Percentiles rank a stretch among this genome's conserved stretches.
Conservation (phyloP, 2,888 invertebrate genomes). For the Taphrorychus bicolor region DNA sequence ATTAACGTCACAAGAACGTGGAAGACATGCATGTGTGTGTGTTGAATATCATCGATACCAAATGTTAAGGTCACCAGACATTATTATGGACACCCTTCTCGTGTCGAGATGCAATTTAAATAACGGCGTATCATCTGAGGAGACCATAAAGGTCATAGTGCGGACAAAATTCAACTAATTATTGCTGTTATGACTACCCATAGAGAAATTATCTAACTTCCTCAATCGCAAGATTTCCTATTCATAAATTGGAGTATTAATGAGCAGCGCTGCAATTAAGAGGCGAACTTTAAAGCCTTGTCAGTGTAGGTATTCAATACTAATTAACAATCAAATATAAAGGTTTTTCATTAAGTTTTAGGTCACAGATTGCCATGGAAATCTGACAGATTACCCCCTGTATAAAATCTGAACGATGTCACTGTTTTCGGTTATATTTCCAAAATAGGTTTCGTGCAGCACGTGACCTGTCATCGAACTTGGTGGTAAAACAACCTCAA, state of each 20-base stretch:
- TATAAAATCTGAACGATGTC: too few relatives aligned
- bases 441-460: too few relatives aligned
- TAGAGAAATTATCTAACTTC: background rate
- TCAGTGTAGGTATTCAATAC: too few relatives aligned
- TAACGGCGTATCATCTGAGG: slow-evolving; percentile 24
- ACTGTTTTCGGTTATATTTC: too few relatives aligned
- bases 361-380: too few relatives aligned
- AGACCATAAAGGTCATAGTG: slow-evolving; percentile 1
- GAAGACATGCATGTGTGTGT: background rate
- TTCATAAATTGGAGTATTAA: background rate
- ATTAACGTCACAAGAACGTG: background rate
- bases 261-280: background rate
- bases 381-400: too few relatives aligned
- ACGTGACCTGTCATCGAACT: too few relatives aligned
- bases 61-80: slow-evolving; percentile 35
- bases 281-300: background rate
- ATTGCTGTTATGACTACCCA: background rate
- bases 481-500: too few relatives aligned
- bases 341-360: too few relatives aligned
- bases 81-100: slow-evolving; percentile 40
- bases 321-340: too few relatives aligned
- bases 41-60: slow-evolving; percentile 1
- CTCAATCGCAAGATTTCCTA: background rate
- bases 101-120: slow-evolving; percentile 18
- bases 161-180: background rate